Conservation (phyloP, 1,140 invertebrate species). For the Macrotrachela quadricornifera region DNA sequence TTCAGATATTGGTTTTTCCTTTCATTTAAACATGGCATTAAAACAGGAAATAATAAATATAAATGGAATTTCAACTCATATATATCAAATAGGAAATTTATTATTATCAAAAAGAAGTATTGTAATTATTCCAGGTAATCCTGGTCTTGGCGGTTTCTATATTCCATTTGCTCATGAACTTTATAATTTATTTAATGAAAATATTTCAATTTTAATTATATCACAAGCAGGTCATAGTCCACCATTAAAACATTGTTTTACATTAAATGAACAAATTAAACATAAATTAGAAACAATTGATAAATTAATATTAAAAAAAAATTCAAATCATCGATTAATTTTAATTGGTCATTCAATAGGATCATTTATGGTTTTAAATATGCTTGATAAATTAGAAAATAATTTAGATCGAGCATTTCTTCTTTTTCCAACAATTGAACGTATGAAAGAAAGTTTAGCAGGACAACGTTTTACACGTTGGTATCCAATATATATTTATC, state of each 20-base stretch:
- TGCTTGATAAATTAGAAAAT: slow-evolving; percentile 36
- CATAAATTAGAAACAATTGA: slow-evolving; percentile 40
- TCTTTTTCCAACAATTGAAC: slow-evolving; percentile 58
- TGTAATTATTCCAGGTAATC: slow-evolving; percentile 32
- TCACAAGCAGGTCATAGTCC: slow-evolving; percentile 42
- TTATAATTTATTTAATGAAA: slow-evolving; percentile 32
- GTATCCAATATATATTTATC: slow-evolving; percentile 33
- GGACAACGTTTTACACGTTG: slow-evolving; percentile 35
- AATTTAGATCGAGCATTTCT: slow-evolving; percentile 33
- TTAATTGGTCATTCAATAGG: slow-evolving; percentile 65
- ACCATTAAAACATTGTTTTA: slow-evolving; percentile 20
- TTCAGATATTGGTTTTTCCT: too few species aligned
- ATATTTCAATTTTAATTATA: slow-evolving; percentile 47
- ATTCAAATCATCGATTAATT: slow-evolving; percentile 31
- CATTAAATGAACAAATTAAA: slow-evolving; percentile 57
- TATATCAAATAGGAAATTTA: too few species aligned
- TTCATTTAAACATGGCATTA: too few species aligned
- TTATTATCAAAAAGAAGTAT: background rate
- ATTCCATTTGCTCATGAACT: slow-evolving; percentile 42
- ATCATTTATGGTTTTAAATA: slow-evolving; percentile 49
- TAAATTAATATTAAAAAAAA: background rate
- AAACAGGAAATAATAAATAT: too few species aligned
- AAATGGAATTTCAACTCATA: too few species aligned
- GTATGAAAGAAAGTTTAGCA: slow-evolving; percentile 47
- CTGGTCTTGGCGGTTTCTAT: slow-evolving; percentile 48